Percentiles rank a stretch among this genome's conserved stretches.
Evolutionary conservation across 2,113 vertebrate genomes (phyloP).

Genomic region (Oplegnathus fasciatus): DNA sequence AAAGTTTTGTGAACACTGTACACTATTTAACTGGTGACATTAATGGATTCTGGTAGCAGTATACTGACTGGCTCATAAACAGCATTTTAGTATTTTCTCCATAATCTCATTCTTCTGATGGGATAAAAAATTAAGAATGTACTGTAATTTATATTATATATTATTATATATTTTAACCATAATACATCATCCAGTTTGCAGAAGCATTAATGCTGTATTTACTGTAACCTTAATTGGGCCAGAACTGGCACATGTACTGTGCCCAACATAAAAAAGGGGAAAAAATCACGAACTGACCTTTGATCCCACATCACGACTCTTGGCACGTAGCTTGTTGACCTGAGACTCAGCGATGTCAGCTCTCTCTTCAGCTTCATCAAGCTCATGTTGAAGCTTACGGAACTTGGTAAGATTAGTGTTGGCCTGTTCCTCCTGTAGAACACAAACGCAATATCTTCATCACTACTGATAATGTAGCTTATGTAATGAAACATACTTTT

Average conservation of each 20-base stretch:
- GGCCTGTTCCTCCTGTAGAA: slow-evolving; percentile 81
- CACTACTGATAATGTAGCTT: background rate
- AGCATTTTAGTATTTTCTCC: background rate
- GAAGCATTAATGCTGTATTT: background rate
- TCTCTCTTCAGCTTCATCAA: slow-evolving; percentile 83
- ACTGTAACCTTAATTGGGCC: fast-evolving
- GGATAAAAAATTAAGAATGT: background rate
- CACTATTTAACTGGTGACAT: background rate
- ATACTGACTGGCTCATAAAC: background rate
- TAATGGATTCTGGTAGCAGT: background rate
- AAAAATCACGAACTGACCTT: slow-evolving; percentile 68
- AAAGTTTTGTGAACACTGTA: background rate
- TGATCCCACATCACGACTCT: slow-evolving; percentile 79
- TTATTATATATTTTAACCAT: background rate
- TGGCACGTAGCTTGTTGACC: slow-evolving; percentile 84
- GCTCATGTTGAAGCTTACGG: slow-evolving; percentile 79
- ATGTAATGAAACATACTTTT: background rate
- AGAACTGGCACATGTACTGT: too few relatives aligned
- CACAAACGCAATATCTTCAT: background rate
- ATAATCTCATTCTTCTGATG: background rate
- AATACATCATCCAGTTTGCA: background rate
- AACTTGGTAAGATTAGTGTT: slow-evolving; percentile 81
- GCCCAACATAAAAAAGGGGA: background rate
- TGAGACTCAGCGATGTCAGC: slow-evolving; percentile 84
- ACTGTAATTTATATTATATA: background rate